Conservation (phyloP, 1,140 invertebrate genomes). For the Euwallacea fornicatus region DNA sequence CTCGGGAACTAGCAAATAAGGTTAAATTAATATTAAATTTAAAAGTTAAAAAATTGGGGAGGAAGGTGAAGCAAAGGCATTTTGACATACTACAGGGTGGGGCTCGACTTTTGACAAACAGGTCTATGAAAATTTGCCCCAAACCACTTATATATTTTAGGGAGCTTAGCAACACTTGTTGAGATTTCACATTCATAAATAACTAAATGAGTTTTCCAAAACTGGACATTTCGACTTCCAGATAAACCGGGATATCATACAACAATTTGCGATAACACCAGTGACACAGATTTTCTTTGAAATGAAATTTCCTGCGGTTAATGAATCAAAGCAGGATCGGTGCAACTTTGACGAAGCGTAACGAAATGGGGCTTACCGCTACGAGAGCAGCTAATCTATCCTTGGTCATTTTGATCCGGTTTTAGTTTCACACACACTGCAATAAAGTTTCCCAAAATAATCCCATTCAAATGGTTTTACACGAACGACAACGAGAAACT, state of each 20-base stretch:
- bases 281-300: conserved; percentile 20
- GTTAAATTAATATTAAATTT: too few relatives aligned
- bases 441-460: conserved; percentile 66
- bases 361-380: conserved; percentile 67
- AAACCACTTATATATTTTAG: conserved; percentile 40
- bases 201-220: too few relatives aligned
- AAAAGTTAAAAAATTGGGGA: not conserved
- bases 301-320: conserved; percentile 13
- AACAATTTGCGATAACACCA: not conserved
- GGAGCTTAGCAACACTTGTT: conserved; percentile 38
- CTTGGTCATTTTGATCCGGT: conserved; percentile 86
- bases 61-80: not conserved
- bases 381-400: conserved; percentile 95
- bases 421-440: conserved; percentile 63
- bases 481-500: conserved; percentile 71
- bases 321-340: not conserved
- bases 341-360: too few relatives aligned
- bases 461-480: conserved; percentile 75
- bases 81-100: conserved; percentile 41
- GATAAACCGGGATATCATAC: too few relatives aligned
- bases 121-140: conserved; percentile 32
- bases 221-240: too few relatives aligned
- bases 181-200: not conserved
- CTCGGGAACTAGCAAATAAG: too few relatives aligned
- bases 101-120: conserved; percentile 39